Base-by-base conservation (phyloP, 2,797 vertebrate genomes). In the Pseudomugil gertrudae region DNA sequence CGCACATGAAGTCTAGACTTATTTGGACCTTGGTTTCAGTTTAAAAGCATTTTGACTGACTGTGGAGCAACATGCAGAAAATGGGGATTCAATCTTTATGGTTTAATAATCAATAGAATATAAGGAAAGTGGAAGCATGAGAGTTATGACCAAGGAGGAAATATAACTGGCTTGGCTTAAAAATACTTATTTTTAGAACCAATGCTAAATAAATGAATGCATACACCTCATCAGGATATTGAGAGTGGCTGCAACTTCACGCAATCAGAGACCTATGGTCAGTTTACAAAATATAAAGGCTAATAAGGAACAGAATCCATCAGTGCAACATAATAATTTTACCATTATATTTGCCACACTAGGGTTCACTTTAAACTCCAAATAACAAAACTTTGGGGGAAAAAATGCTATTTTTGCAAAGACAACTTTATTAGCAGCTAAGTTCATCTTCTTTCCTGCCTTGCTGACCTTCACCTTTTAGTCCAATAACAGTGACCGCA, bases 401-500 rank as follows among this genome's bases (percentile, higher is more conserved):
- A 51, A 85, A 64, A 78, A 84, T 61, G 85, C 78, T 73, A 65
- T 76, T 15, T 29, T 59, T 1, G 58, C 26, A 59, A 47, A 57
- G 73, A 67, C 63, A 69, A 51, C 47, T 82, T 83, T 65, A 80
- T 52, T 51, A 55, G 70, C 29, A 13, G 67, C 73, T 50, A 76
- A 66, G 57, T 84, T 68, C 79, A 56, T 80, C 56, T 72, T 76
- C 63, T 74, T 87, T 76, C 77, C 81, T 80, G 78, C 71, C 47
- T 74, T 1, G 48, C 58, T 86, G 84, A 89, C 85, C 83, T 77
- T 76, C 66, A 48, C 33, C 43, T 55, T 26, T 52, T 58, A 58
- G 79, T 81, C 81, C 85, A 63, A 86, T 88, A 87, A 89, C 85
- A 85, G 63, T 64, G 78, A 81, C 76, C 47, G 57, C 53, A 23